These are phyloP conservation scores for Bombylius discolor DNA, from an alignment of 2,888 invertebrate genomes.

Conservation along the genomic window DNA sequence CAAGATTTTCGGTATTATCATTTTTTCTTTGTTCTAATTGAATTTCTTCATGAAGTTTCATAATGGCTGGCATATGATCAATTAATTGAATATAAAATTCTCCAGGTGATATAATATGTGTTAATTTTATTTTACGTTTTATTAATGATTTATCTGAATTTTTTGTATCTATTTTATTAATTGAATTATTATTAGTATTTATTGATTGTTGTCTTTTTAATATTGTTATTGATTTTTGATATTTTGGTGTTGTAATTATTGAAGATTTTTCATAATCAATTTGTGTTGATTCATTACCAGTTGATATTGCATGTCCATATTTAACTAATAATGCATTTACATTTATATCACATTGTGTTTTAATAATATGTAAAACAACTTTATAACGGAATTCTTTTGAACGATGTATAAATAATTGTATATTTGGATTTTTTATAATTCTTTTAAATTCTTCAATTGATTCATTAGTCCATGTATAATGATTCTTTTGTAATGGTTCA, in stretches of 20 bases:
- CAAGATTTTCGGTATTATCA: slow-evolving; percentile 1
- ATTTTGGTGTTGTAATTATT: background rate
- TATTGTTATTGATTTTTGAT: background rate
- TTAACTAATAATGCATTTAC: slow-evolving; percentile 42
- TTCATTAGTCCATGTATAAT: slow-evolving; percentile 30
- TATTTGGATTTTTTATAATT: slow-evolving; percentile 25
- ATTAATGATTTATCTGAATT: slow-evolving; percentile 1
- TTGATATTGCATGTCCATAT: slow-evolving; percentile 38
- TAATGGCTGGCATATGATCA: slow-evolving; percentile 37
- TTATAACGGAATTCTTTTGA: slow-evolving; percentile 22
- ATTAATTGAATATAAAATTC: slow-evolving; percentile 46
- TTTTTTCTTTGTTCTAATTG: slow-evolving; percentile 28
- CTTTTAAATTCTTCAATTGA: slow-evolving; percentile 31
- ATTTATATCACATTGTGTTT: slow-evolving; percentile 32
- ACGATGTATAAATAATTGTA: slow-evolving; percentile 33
- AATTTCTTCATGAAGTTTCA: slow-evolving; percentile 40
- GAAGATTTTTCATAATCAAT: slow-evolving; percentile 4
- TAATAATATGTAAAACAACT: slow-evolving; percentile 35
- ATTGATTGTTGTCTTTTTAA: background rate
- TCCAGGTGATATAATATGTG: slow-evolving; percentile 43
- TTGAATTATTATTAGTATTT: background rate
- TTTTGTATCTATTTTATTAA: background rate
- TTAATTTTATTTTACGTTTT: slow-evolving; percentile 33
- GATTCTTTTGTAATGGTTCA: slow-evolving; percentile 29
- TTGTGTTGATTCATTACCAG: slow-evolving; percentile 28